Conservation (phyloP, 1,140 invertebrate genomes). For the Formica exsecta region DNA sequence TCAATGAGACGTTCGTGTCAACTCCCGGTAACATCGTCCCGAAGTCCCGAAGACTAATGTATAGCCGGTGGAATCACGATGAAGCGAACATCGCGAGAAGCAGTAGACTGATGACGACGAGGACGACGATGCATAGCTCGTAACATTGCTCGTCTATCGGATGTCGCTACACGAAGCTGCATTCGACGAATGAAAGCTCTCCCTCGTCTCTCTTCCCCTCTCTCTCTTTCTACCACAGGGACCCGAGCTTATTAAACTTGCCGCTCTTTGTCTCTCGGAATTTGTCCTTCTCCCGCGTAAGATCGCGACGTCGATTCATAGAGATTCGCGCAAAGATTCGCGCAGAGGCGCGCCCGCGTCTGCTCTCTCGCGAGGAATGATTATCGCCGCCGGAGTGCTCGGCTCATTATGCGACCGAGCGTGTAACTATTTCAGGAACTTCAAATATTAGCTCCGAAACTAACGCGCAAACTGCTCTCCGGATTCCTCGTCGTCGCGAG, state of each 20-base stretch:
- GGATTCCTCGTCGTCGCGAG: slow-evolving; percentile 40
- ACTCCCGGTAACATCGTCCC: slow-evolving; percentile 50
- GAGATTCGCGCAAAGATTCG: slow-evolving; percentile 40
- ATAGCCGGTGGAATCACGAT: slow-evolving; percentile 57
- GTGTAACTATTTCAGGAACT: slow-evolving; percentile 76
- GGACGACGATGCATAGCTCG: slow-evolving; percentile 36
- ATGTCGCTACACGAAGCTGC: slow-evolving; percentile 34
- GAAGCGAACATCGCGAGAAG: slow-evolving; percentile 43
- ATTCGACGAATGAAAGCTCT: slow-evolving; percentile 40
- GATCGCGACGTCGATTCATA: slow-evolving; percentile 41
- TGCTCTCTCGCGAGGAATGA: slow-evolving; percentile 66
- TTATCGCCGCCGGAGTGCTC: slow-evolving; percentile 63
- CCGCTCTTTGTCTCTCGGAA: slow-evolving; percentile 21
- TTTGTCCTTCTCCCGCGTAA: background rate
- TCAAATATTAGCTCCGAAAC: slow-evolving; percentile 75
- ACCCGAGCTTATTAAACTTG: slow-evolving; percentile 46
- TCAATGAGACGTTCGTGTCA: slow-evolving; percentile 61
- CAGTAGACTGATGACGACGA: slow-evolving; percentile 47
- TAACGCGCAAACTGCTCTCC: slow-evolving; percentile 54
- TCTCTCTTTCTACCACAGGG: background rate
- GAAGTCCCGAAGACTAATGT: slow-evolving; percentile 44
- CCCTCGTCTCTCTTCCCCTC: background rate
- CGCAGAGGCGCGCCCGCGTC: background rate
- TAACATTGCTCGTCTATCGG: slow-evolving; percentile 51
- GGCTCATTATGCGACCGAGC: slow-evolving; percentile 72